Evolutionary conservation across 2,888 invertebrate species (phyloP).

Genomic region (Limnephilus auricula): DNA sequence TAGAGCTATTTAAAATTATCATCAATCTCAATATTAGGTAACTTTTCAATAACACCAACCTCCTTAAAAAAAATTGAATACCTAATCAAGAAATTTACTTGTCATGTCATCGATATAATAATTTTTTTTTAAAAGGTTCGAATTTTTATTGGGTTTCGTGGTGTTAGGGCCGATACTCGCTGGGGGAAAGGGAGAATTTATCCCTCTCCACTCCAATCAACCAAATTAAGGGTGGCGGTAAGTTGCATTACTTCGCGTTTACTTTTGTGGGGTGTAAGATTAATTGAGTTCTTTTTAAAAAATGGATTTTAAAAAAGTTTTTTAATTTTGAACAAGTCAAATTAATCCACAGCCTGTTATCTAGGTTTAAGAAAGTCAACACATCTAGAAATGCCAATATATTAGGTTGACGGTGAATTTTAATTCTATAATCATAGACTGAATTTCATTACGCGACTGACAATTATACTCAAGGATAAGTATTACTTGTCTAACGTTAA

Average conservation of each 20-base stretch:
- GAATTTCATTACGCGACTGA: no score
- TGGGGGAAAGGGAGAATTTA: slow-evolving; percentile 23
- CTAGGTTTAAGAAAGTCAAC: background rate
- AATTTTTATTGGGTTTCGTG: background rate
- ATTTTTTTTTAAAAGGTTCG: no score
- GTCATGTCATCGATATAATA: no score
- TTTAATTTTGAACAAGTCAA: slow-evolving; percentile 44
- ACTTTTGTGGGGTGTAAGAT: slow-evolving; percentile 57
- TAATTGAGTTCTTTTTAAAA: slow-evolving; percentile 60
- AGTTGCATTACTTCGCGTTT: slow-evolving; percentile 58
- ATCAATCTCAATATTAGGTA: no score
- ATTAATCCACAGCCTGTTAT: slow-evolving; percentile 28
- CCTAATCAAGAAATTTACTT: no score
- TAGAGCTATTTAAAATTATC: no score
- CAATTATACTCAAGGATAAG: no score
- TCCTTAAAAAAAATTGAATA: no score
- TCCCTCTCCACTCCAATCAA: slow-evolving; percentile 63
- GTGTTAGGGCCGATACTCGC: slow-evolving; percentile 3
- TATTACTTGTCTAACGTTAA: no score
- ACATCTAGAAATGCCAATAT: background rate
- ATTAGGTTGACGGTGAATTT: background rate
- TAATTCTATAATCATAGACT: background rate
- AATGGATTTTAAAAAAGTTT: slow-evolving; percentile 59
- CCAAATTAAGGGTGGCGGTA: slow-evolving; percentile 64
- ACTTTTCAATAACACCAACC: no score